phyloP scores from a whole-genome alignment of 2,888 invertebrate genomes.

The Watsonalla cultraria region DNA sequence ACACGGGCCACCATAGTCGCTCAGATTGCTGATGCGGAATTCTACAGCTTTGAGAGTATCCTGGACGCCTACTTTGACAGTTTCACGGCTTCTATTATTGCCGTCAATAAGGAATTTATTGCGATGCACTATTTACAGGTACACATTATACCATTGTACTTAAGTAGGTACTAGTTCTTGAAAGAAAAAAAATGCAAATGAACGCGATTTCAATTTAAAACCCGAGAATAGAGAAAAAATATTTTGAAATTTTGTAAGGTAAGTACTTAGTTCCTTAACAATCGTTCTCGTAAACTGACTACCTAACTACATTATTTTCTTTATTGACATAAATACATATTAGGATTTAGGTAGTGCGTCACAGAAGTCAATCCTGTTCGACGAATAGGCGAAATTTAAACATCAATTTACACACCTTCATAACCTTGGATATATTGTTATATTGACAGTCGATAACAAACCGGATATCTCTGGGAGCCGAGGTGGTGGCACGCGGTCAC shows the following conservation, averaged over 20 bases:
- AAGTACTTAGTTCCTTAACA: too few relatives aligned
- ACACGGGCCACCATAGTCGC: slow-evolving; percentile 62
- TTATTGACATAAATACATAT: too few relatives aligned
- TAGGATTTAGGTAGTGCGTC: too few relatives aligned
- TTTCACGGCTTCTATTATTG: slow-evolving; percentile 62
- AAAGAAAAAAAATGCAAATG: too few relatives aligned
- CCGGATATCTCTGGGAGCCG: slow-evolving; percentile 60
- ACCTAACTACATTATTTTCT: too few relatives aligned
- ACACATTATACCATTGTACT: neutral
- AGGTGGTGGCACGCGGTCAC: slow-evolving; percentile 61
- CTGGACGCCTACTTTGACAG: slow-evolving; percentile 60
- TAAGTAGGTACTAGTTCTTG: neutral
- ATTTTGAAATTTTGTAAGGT: too few relatives aligned
- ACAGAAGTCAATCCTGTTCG: neutral
- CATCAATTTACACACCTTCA: too few relatives aligned
- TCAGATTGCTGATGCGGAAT: slow-evolving; percentile 59
- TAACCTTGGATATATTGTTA: too few relatives aligned
- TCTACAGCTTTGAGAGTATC: slow-evolving; percentile 67
- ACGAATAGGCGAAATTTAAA: too few relatives aligned
- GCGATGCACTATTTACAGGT: slow-evolving; percentile 69
- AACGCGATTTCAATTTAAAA: too few relatives aligned
- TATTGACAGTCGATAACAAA: slow-evolving; percentile 51
- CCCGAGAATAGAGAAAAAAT: too few relatives aligned
- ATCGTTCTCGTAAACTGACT: too few relatives aligned
- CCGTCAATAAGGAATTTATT: slow-evolving; percentile 68